A percentile compares a stretch with the other conserved stretches of the same genome.
Evolutionary conservation across 2,888 invertebrate species (phyloP).

Genomic region (Norana najaformis): DNA sequence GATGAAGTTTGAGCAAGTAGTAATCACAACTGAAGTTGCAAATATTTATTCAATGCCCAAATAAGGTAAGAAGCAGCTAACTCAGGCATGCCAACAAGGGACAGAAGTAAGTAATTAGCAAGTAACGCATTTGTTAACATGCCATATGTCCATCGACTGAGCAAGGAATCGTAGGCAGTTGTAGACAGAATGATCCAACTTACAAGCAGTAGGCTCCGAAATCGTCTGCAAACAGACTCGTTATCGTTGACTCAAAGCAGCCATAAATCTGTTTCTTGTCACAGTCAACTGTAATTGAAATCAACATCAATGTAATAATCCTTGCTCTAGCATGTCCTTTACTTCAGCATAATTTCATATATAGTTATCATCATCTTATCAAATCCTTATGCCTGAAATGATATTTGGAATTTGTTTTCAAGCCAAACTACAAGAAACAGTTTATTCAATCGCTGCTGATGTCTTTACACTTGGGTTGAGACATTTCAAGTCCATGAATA

Average conservation of each 20-base stretch:
- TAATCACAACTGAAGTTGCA: neutral
- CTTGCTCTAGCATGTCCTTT: too few relatives aligned
- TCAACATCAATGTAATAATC: neutral
- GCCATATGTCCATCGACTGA: neutral
- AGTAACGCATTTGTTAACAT: neutral
- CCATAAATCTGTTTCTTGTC: neutral
- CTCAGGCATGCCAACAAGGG: too few relatives aligned
- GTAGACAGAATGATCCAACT: conserved; percentile 16
- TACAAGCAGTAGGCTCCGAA: neutral
- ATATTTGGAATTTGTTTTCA: too few relatives aligned
- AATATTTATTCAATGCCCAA: neutral
- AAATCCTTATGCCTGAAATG: too few relatives aligned
- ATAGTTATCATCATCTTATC: too few relatives aligned
- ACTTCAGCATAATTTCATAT: too few relatives aligned
- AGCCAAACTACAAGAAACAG: too few relatives aligned
- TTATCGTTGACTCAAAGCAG: neutral
- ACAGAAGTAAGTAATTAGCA: neutral
- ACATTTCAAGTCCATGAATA: too few relatives aligned
- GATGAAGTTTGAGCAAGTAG: neutral
- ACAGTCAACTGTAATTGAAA: neutral
- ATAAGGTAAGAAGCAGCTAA: neutral
- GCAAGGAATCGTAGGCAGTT: neutral
- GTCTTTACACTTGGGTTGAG: too few relatives aligned
- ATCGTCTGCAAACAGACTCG: neutral
- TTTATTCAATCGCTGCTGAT: too few relatives aligned